Conservation (phyloP, 2,113 vertebrate genomes). For the Takifugu flavidus region DNA sequence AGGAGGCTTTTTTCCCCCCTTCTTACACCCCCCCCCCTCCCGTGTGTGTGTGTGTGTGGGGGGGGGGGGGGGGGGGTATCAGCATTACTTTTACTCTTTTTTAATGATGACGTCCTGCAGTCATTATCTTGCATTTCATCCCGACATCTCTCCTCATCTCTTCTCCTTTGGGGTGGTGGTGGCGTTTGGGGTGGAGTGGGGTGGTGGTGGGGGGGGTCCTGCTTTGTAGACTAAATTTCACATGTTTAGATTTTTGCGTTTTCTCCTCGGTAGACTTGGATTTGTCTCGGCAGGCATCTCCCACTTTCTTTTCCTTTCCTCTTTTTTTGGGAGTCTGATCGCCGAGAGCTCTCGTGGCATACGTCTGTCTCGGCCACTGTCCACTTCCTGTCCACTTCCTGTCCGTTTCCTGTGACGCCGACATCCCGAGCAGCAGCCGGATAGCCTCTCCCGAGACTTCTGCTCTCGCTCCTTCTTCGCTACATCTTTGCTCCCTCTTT, state of each 20-base stretch:
- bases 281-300: background rate
- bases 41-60: conserved; percentile 1
- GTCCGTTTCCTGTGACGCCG: background rate
- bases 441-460: conserved; percentile 37
- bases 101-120: background rate
- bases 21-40: conserved; percentile 20
- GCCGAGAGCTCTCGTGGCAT: no score
- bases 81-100: background rate
- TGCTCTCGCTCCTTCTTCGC: conserved; percentile 15
- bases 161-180: background rate
- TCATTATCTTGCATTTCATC: background rate
- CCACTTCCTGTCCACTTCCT: no score
- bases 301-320: background rate
- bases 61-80: background rate
- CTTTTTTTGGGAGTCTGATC: no score
- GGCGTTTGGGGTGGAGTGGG: no score
- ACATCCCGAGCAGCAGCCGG: conserved; percentile 13
- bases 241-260: background rate
- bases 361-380: conserved; percentile 9
- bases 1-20: conserved; percentile 28
- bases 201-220: background rate
- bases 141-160: background rate
- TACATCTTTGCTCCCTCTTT: conserved; percentile 20
- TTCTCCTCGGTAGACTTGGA: background rate
- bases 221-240: background rate